These are phyloP conservation scores for Boloria selene DNA, from an alignment of 2,888 invertebrate species.

Conservation along the genomic window DNA sequence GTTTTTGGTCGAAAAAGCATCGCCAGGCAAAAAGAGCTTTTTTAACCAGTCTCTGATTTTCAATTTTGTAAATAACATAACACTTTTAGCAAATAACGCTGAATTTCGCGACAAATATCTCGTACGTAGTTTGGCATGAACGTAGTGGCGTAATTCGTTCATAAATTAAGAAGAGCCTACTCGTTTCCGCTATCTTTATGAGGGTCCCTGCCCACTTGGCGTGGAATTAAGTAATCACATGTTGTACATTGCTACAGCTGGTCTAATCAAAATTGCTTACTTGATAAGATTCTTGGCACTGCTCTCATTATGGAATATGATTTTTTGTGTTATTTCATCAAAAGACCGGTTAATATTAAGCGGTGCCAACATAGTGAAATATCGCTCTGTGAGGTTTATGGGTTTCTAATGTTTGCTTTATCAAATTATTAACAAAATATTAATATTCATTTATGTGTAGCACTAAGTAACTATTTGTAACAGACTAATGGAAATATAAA, in stretches of 20 bases:
- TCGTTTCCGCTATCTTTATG: conserved; percentile 75
- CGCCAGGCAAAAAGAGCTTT: too few species aligned
- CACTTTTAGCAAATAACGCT: conserved; percentile 14
- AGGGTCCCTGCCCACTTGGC: conserved; percentile 69
- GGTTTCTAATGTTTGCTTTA: too few species aligned
- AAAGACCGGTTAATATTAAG: neutral
- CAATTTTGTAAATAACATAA: conserved; percentile 11
- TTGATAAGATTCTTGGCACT: conserved; percentile 35
- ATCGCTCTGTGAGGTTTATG: too few species aligned
- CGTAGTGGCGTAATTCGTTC: conserved; percentile 59
- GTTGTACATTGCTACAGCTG: conserved; percentile 43
- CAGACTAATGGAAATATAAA: too few species aligned
- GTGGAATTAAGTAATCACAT: conserved; percentile 74
- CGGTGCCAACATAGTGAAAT: too few species aligned
- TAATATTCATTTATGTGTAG: too few species aligned
- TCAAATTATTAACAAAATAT: too few species aligned
- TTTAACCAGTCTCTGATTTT: neutral
- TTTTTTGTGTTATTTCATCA: conserved; percentile 16
- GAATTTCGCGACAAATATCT: conserved; percentile 31
- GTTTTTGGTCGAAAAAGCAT: too few species aligned
- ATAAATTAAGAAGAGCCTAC: conserved; percentile 70
- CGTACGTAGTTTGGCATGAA: conserved; percentile 39
- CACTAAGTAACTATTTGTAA: too few species aligned
- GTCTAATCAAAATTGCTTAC: conserved; percentile 37
- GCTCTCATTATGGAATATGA: conserved; percentile 21